Percentiles rank a stretch among this genome's conserved stretches.
These are phyloP conservation scores for Ammospiza caudacuta DNA, from an alignment of 2,113 vertebrate genomes.

Conservation along the genomic window DNA sequence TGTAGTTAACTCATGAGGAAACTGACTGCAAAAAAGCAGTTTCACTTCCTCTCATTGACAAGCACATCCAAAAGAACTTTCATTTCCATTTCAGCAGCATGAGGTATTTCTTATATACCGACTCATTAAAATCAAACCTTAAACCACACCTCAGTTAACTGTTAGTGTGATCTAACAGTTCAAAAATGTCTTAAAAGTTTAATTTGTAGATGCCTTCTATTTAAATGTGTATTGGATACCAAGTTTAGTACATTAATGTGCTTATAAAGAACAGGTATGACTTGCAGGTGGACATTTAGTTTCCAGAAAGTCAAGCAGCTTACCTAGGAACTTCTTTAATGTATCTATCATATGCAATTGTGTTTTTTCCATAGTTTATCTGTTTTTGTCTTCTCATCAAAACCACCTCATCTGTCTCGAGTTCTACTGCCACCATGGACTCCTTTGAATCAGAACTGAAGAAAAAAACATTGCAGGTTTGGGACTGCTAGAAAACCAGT, in stretches of 20 bases:
- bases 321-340: slow-evolving; percentile 92
- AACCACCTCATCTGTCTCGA: slow-evolving; percentile 91
- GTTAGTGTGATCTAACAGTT: neutral
- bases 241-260: neutral
- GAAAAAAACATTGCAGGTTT: neutral
- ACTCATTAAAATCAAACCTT: neutral
- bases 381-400: slow-evolving; percentile 94
- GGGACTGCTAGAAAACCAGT: neutral
- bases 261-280: neutral
- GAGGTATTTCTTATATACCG: neutral
- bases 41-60: neutral
- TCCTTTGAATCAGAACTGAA: slow-evolving; percentile 92
- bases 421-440: slow-evolving; percentile 71
- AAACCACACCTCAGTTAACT: neutral
- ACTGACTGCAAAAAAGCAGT: neutral
- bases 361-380: slow-evolving; percentile 98
- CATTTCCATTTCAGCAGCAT: neutral
- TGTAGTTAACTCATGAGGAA: neutral
- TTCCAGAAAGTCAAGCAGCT: neutral
- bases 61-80: neutral
- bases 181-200: neutral
- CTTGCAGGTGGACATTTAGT: neutral
- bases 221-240: neutral
- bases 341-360: slow-evolving; percentile 92
- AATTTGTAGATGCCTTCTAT: neutral